phyloP scores from a whole-genome alignment of 2,113 vertebrate genomes.

The Lophochroa leadbeateri region DNA sequence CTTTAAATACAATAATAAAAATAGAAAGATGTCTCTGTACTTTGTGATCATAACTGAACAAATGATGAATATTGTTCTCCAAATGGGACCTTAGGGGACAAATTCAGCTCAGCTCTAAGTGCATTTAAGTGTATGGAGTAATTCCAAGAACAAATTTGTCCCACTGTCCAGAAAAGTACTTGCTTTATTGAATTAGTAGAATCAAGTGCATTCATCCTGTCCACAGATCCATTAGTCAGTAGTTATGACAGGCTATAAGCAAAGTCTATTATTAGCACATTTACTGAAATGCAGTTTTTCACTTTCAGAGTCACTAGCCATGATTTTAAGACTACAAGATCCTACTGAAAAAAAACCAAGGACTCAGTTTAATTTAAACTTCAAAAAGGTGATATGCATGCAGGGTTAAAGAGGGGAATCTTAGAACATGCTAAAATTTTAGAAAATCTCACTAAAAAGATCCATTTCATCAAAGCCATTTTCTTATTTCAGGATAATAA shows the following conservation, averaged over 20 bases:
- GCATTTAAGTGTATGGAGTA: constrained; percentile 5
- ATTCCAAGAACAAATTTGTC: constrained; percentile 31
- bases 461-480: constrained; percentile 11
- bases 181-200: constrained; percentile 33
- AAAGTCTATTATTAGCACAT: constrained; percentile 29
- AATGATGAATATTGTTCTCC: not conserved
- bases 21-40: not conserved
- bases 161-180: constrained; percentile 3
- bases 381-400: not conserved
- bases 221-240: constrained; percentile 19
- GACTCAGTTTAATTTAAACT: not conserved
- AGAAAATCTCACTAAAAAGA: not conserved
- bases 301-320: not conserved
- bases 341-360: not conserved
- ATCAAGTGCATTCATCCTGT: not conserved
- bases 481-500: constrained; percentile 4
- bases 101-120: constrained; percentile 6
- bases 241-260: constrained; percentile 4
- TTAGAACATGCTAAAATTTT: not conserved
- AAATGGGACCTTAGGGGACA: not conserved
- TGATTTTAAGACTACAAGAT: not conserved
- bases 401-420: not conserved
- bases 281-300: constrained; percentile 25
- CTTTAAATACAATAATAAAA: not conserved
- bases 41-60: not conserved